Conservation (phyloP, 1,140 invertebrate genomes). For the Euura lappo region DNA sequence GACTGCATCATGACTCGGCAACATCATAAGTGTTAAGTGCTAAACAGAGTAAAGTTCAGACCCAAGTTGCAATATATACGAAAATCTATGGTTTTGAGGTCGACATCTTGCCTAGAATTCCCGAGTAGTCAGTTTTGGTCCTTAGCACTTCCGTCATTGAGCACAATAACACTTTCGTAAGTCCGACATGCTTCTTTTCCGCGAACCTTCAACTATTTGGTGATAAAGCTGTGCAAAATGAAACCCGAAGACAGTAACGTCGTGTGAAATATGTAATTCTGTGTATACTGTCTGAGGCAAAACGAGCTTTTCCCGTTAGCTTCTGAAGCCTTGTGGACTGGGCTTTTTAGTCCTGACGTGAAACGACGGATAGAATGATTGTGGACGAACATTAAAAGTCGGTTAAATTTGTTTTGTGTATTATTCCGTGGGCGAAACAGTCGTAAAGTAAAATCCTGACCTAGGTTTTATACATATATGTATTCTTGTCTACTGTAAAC, state of each 20-base stretch:
- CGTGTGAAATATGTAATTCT: background rate
- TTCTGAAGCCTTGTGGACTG: background rate
- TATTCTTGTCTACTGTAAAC: no score
- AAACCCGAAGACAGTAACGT: background rate
- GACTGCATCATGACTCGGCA: background rate
- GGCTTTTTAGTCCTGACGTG: background rate
- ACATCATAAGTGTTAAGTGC: background rate
- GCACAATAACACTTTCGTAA: no score
- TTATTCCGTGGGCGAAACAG: background rate
- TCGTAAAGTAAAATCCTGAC: constrained; percentile 3
- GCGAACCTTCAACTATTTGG: no score
- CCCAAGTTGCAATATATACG: background rate
- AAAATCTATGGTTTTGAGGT: no score
- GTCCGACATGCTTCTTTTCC: no score
- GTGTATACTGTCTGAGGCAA: no score
- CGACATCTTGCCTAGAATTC: no score
- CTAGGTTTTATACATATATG: background rate
- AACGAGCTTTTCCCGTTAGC: no score
- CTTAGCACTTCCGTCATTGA: no score
- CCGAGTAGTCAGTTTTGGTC: no score
- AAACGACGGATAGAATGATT: background rate
- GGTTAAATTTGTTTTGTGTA: background rate
- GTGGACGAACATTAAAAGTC: background rate
- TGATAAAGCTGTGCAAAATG: background rate
- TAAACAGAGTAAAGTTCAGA: background rate